Conservation (phyloP, 30 jellyfish, hydroid and myxozoan genomes). For the Aurelia sp. region DNA sequence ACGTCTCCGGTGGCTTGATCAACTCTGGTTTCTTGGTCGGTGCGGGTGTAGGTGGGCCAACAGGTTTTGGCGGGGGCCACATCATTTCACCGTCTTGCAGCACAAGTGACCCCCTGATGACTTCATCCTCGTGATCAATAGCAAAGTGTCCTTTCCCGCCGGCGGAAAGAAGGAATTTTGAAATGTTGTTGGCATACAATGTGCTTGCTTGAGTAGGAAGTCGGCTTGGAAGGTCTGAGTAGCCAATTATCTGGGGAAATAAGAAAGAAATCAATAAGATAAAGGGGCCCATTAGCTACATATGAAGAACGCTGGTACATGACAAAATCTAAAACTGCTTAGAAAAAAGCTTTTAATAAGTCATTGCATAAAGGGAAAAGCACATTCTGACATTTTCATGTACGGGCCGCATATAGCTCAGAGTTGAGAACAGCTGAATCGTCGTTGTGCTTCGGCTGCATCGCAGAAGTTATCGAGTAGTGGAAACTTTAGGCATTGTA, state of each 20-base stretch:
- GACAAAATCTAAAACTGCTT: too few relatives aligned
- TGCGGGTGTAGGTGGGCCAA: slow-evolving; percentile 81
- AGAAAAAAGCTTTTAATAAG: too few relatives aligned
- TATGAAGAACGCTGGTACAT: too few relatives aligned
- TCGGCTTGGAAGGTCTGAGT: slow-evolving; percentile 94
- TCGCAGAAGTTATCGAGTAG: too few relatives aligned
- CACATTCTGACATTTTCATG: too few relatives aligned
- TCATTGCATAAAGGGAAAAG: too few relatives aligned
- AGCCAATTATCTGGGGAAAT: slow-evolving; percentile 72
- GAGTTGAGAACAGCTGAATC: too few relatives aligned
- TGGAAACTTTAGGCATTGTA: too few relatives aligned
- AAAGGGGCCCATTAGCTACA: too few relatives aligned
- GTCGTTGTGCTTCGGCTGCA: too few relatives aligned
- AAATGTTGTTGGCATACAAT: slow-evolving; percentile 89
- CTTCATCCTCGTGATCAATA: slow-evolving; percentile 88
- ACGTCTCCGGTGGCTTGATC: slow-evolving; percentile 68
- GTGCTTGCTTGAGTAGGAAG: slow-evolving; percentile 95
- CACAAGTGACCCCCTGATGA: slow-evolving; percentile 83
- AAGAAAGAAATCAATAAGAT: too few relatives aligned
- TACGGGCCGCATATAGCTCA: too few relatives aligned
- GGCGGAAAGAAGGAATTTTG: slow-evolving; percentile 91
- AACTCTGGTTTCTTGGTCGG: slow-evolving; percentile 51
- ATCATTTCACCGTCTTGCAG: slow-evolving; percentile 80
- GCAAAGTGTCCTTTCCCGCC: slow-evolving; percentile 89
- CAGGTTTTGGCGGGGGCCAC: slow-evolving; percentile 96